Base-by-base conservation (phyloP, 2,113 vertebrate species). In the Larimichthys polyactis region DNA sequence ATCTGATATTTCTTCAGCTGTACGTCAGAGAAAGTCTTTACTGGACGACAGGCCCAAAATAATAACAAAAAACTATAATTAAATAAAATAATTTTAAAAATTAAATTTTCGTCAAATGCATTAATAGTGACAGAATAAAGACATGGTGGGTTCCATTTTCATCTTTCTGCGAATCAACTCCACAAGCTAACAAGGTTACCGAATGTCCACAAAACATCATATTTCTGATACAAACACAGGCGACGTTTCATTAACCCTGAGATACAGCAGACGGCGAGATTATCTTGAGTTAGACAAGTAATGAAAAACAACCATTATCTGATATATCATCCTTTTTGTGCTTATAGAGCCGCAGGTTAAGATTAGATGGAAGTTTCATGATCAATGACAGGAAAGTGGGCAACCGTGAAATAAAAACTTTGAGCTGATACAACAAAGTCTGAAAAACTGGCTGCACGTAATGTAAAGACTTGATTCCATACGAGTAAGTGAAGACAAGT, bases 241-340 rank as follows among this genome's bases (percentile, higher is more conserved):
- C 5, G 32, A 54, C 63, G 19, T 71, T 69, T 63, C 44, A 67
- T 74, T 81, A 79, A 71, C 40, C 54, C 52, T 14, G 52, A 78
- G 54, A 62, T 22, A 24, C 22, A 73, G 54, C 62, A 19, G 58
- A n/a, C 17, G 5, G 68, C 16, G 71, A 71, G 20, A 58, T 54
- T 17, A 71, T 48, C 24, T 14, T 0, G 2, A 62, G 32, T 12
- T 44, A 49, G 70, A 68, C 36, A 44, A 44, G 29, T 22, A 67
- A 49, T 65, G 36, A 46, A 66, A 46, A 62, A 43, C 11, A 62
- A 62, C 48, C 69, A 66, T 70, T 71, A 76, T 84, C 52, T 57
- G 60, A 63, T 48, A 43, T 9, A 74, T 76, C 62, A 17, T 48
- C 11, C 1, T 12, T 40, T 2, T 60, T 40, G 48, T 63, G 76